Conservation (phyloP, 2,797 vertebrate genomes). For the Muscicapa striata region DNA sequence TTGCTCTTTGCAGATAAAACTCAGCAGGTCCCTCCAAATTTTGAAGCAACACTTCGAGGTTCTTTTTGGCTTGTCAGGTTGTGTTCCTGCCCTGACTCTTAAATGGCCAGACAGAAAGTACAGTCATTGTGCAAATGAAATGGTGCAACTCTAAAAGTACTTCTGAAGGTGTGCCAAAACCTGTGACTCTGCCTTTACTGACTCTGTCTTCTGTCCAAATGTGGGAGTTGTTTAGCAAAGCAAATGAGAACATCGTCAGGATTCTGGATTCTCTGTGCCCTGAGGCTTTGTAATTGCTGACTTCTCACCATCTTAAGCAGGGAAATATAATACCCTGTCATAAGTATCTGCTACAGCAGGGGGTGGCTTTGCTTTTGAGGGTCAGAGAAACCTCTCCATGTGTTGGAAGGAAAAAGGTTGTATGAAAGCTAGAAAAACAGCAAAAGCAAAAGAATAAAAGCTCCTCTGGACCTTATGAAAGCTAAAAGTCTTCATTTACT, state of each 20-base stretch:
- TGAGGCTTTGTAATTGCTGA: neutral
- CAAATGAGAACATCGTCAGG: neutral
- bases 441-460: neutral
- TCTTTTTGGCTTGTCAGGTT: conserved; percentile 8
- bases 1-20: neutral
- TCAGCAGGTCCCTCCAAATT: neutral
- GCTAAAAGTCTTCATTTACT: neutral
- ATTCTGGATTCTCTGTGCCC: neutral
- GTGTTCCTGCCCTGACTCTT: neutral
- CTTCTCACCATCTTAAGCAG: neutral
- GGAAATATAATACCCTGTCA: neutral
- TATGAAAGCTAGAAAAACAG: neutral
- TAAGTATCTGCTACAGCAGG: neutral
- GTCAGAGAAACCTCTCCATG: neutral
- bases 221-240: neutral
- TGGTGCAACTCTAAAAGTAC: neutral
- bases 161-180: neutral
- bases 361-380: neutral
- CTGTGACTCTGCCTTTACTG: neutral
- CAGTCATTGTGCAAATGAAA: neutral
- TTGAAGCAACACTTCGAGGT: neutral
- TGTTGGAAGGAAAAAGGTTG: neutral
- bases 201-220: neutral
- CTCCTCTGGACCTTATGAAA: neutral
- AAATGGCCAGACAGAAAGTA: neutral